Evolutionary conservation across 2,113 vertebrate genomes (phyloP), one percentile per base, ranked within the genome.

Genomic region (Andinoacara biseriatus): DNA sequence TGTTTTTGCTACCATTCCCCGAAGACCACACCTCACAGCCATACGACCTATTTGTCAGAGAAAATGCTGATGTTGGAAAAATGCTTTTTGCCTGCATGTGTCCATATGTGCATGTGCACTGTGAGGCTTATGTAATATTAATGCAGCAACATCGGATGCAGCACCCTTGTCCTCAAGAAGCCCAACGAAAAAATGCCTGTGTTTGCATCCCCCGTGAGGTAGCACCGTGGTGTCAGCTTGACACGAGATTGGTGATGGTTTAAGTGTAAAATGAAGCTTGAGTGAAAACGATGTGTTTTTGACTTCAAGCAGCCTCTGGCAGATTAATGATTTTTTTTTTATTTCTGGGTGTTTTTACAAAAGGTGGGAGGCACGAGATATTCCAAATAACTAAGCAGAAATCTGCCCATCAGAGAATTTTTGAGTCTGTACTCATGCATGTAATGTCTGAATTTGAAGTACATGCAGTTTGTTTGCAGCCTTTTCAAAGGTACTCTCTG

Each of bases 11-110:
- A 3, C 26, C 26, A 17, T 20, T 78, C 52, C 74, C 40, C 74
- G 31, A 22, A 20, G 38, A 58, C 83, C 72, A n/a, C 74, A 49
- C 76, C 80, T 90, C 31, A 4, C 29, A 58, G 67, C 40, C 67
- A 13, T 35, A 29, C 24, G 10, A 62, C 43, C n/a, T 29, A 5
- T 80, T 83, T 74, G 74, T 86, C 65, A 49, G 74, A 59, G 80
- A 91, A 90, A 88, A 57, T 81, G 84, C 86, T 88, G 87, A 90
- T 80, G 84, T 63, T 46, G 69, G 22, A 76, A 85, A 76, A 76
- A 59, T 38, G 61, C 31, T 74, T 52, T 60, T 46, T 14, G n/a
- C 69, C 74, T 58, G 67, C 60, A n/a, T 76, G 60, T 78, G 60
- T 76, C 54, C 17, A 24, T 20, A 46, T 76, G 60, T 58, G 58